Percentiles rank a stretch among this genome's conserved stretches.
Conservation (phyloP, 2,113 vertebrate species). For the Microtus pennsylvanicus region DNA sequence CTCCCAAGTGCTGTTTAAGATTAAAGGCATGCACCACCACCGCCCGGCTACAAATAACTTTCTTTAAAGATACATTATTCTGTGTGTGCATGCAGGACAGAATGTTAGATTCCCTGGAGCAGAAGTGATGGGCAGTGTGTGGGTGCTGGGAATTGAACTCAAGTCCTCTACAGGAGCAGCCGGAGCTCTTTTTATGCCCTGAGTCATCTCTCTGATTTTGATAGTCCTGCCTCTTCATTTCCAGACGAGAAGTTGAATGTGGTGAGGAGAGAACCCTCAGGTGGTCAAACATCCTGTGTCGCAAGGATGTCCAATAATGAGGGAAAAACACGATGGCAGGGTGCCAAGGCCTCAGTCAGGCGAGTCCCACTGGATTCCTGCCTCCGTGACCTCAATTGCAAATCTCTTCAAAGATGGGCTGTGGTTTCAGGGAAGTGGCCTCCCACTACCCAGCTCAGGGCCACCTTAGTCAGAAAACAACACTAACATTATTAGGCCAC, state of each 20-base stretch:
- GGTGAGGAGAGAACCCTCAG: neutral
- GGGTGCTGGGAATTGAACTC: neutral
- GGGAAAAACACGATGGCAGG: neutral
- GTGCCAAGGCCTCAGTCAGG: neutral
- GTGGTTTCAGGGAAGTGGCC: neutral
- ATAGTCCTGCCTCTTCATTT: neutral
- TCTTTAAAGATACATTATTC: neutral
- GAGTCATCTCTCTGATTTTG: neutral
- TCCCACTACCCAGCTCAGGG: neutral
- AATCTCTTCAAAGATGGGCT: neutral
- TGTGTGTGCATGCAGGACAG: neutral
- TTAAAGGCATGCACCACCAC: neutral
- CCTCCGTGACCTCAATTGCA: too few species aligned
- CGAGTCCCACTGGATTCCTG: neutral
- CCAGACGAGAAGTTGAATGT: neutral
- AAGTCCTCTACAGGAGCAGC: neutral
- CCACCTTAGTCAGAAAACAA: conserved; percentile 25
- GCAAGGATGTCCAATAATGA: neutral
- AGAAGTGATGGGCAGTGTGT: too few species aligned
- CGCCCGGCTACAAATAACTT: neutral
- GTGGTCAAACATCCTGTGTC: neutral
- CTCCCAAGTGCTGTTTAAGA: neutral
- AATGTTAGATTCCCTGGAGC: neutral
- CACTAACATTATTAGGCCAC: neutral
- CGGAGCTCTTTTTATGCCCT: too few species aligned